A percentile compares a stretch with the other conserved stretches of the same genome.
Conservation (phyloP, 2,113 vertebrate genomes). For the rat (Rattus norvegicus) region GRCr8 NC_086020.1:221480001-221480500, state of each 20-base stretch:
- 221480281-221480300: constrained; percentile 42
- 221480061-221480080: constrained; percentile 37
- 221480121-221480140: constrained; percentile 47
- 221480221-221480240: not conserved
- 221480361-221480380: not conserved
- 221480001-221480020: not conserved
- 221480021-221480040: not conserved
- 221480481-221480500: not conserved
- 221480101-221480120: constrained; percentile 23
- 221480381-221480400: constrained; percentile 9
- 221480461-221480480: not conserved
- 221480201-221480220: not conserved
- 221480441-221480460: not conserved
- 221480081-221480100: constrained; percentile 18
- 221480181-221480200: not conserved
- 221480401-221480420: not conserved
- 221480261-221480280: constrained; percentile 4
- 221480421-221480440: not conserved
- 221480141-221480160: constrained; percentile 22
- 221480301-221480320: constrained; percentile 44
- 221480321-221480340: constrained; percentile 16
- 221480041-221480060: constrained; percentile 47
- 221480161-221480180: constrained; percentile 42
- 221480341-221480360: constrained; percentile 13
- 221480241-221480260: constrained; percentile 49